phyloP scores from a whole-genome alignment of 23 tunicate genomes.

The Halocynthia aurantium region DNA sequence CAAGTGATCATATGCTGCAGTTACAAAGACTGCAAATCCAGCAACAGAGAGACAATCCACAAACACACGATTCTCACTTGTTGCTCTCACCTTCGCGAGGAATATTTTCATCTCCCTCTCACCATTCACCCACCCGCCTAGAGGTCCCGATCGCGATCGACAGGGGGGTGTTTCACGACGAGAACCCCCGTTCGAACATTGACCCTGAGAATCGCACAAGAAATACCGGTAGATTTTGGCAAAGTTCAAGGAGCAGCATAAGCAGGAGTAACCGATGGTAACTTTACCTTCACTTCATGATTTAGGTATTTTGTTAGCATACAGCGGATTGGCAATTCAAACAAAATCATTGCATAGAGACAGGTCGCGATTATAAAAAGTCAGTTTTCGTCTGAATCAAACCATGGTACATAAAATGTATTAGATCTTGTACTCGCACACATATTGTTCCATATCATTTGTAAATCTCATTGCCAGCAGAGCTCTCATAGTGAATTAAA shows the following conservation, averaged over 20 bases:
- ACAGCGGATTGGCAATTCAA: too few relatives aligned
- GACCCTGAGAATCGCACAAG: too few relatives aligned
- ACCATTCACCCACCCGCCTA: background rate
- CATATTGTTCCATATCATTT: too few relatives aligned
- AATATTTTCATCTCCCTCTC: background rate
- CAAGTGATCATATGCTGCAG: constrained; percentile 22
- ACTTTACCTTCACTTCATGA: background rate
- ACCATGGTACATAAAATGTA: too few relatives aligned
- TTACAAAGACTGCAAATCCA: constrained; percentile 16
- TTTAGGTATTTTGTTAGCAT: too few relatives aligned
- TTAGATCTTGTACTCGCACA: too few relatives aligned
- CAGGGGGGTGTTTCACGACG: constrained; percentile 4
- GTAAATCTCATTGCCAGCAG: too few relatives aligned
- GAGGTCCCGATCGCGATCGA: constrained; percentile 1
- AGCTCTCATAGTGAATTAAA: too few relatives aligned
- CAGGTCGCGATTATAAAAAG: too few relatives aligned
- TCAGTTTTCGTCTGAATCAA: too few relatives aligned
- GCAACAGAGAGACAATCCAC: constrained; percentile 23
- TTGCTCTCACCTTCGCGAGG: constrained; percentile 14
- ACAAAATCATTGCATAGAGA: too few relatives aligned
- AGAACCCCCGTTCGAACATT: constrained; percentile 9
- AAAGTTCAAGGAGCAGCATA: constrained; percentile 36
- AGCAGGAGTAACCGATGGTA: constrained; percentile 84
- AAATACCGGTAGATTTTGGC: constrained; percentile 41
- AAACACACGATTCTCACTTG: constrained; percentile 16